These are phyloP conservation scores for Catonia carolina DNA, from an alignment of 2,888 invertebrate species.

Conservation along the genomic window DNA sequence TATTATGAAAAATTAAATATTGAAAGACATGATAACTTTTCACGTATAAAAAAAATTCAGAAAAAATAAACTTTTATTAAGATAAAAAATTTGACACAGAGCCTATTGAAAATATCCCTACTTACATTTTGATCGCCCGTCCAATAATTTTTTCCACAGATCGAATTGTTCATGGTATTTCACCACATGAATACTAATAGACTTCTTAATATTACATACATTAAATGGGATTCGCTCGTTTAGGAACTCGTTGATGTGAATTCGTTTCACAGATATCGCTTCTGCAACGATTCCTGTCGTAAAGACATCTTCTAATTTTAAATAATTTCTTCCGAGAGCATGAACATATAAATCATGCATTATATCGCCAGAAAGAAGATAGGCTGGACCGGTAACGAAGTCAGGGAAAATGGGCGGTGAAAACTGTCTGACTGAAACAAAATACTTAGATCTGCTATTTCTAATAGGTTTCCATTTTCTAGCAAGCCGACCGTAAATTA, in stretches of 20 bases:
- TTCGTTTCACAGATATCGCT: conserved; percentile 58
- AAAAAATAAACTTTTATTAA: too few relatives aligned
- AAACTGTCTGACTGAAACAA: conserved; percentile 71
- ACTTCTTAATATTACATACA: conserved; percentile 72
- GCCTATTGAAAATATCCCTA: too few relatives aligned
- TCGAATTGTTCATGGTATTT: conserved; percentile 83
- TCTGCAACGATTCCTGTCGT: conserved; percentile 83
- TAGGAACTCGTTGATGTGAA: conserved; percentile 69
- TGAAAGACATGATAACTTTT: too few relatives aligned
- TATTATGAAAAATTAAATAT: too few relatives aligned
- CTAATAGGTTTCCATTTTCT: conserved; percentile 80
- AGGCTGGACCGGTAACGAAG: conserved; percentile 91
- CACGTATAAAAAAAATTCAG: too few relatives aligned
- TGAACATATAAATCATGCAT: conserved; percentile 62
- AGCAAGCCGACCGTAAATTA: conserved; percentile 75
- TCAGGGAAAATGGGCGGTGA: conserved; percentile 70
- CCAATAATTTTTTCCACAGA: conserved; percentile 80
- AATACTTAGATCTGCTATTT: conserved; percentile 80
- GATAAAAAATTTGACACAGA: too few relatives aligned
- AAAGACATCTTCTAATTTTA: conserved; percentile 87
- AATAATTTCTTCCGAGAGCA: conserved; percentile 63
- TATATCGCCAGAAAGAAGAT: conserved; percentile 69
- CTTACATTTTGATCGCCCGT: conserved; percentile 76
- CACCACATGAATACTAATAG: conserved; percentile 83
- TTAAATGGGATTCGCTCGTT: conserved; percentile 71